Evolutionary conservation across 2,797 vertebrate genomes (phyloP).

Genomic region (Mormyrops boulengeri): DNA sequence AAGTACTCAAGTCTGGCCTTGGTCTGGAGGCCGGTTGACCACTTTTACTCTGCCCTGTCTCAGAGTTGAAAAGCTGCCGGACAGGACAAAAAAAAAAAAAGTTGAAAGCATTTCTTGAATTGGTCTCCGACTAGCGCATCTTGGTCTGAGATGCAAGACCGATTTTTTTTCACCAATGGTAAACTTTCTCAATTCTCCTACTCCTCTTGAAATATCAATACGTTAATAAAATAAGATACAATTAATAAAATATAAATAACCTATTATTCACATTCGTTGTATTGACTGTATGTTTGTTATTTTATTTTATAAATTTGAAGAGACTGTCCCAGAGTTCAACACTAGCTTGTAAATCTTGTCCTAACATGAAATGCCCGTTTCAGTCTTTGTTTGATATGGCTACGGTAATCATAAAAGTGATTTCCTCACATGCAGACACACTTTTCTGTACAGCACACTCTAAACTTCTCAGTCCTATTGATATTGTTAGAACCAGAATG

Average conservation of each 20-base stretch:
- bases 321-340: neutral
- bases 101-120: neutral
- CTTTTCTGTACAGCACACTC: neutral
- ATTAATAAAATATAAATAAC: neutral
- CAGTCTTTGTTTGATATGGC: neutral
- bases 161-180: neutral
- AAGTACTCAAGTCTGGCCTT: neutral
- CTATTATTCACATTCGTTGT: neutral
- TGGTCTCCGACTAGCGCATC: neutral
- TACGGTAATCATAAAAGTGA: neutral
- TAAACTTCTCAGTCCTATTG: neutral
- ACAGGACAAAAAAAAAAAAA: neutral
- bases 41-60: neutral
- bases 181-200: neutral
- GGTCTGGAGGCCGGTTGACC: neutral
- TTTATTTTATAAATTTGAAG: neutral
- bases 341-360: neutral
- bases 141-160: neutral
- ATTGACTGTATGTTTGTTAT: neutral
- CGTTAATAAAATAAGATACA: neutral
- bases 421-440: neutral
- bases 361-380: neutral
- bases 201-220: neutral
- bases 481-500: neutral
- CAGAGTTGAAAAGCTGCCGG: neutral